Evolutionary conservation across 2,888 invertebrate genomes (phyloP).

Genomic region (Sinopyrophorus schimmeli): DNA sequence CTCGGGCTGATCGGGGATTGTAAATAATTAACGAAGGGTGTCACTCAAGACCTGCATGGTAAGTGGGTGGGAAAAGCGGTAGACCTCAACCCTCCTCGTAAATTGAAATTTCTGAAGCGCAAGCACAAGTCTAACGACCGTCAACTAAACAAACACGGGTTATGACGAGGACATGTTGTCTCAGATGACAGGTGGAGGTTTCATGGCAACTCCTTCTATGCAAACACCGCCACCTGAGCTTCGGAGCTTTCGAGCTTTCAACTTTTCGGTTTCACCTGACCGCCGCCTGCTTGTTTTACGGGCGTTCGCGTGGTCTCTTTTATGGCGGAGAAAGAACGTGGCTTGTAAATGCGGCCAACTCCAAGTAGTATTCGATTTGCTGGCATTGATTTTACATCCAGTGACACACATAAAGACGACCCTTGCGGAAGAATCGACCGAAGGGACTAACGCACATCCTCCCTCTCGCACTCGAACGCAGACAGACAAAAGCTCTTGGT

Average conservation of each 20-base stretch:
- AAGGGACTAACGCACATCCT: constrained; percentile 24
- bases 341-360: constrained; percentile 27
- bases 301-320: constrained; percentile 21
- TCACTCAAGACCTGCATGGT: constrained; percentile 23
- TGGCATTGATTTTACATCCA: constrained; percentile 42
- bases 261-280: constrained; percentile 23
- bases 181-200: constrained; percentile 39
- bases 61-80: constrained; percentile 28
- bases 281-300: constrained; percentile 20
- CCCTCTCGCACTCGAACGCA: too few species aligned
- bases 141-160: constrained; percentile 36
- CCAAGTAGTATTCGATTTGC: constrained; percentile 34
- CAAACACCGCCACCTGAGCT: constrained; percentile 45
- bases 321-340: constrained; percentile 22
- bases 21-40: constrained; percentile 29
- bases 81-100: constrained; percentile 27
- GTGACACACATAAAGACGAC: constrained; percentile 36
- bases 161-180: constrained; percentile 32
- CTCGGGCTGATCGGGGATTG: constrained; percentile 15
- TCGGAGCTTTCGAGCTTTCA: constrained; percentile 16
- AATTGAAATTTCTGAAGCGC: constrained; percentile 33
- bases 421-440: constrained; percentile 29
- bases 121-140: constrained; percentile 32
- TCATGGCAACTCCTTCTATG: constrained; percentile 47
- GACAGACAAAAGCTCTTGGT: constrained; percentile 26